Evolutionary conservation across 2,113 vertebrate species (phyloP).

Genomic region (Heteronetta atricapilla): DNA sequence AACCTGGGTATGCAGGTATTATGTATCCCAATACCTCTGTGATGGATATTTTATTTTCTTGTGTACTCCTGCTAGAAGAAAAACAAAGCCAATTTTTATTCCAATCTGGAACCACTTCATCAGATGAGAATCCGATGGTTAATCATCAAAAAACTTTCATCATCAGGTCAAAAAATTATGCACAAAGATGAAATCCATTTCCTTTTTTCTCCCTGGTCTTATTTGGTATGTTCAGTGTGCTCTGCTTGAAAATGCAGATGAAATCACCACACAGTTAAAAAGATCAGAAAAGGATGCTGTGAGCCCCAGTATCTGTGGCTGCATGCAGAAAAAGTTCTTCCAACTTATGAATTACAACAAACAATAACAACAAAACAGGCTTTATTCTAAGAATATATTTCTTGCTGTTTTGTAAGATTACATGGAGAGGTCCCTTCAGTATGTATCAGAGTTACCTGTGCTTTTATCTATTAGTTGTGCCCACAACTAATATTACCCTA

Average conservation of each 20-base stretch:
- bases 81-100: not conserved
- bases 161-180: not conserved
- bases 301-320: not conserved
- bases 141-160: not conserved
- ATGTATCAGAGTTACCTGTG: not conserved
- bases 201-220: not conserved
- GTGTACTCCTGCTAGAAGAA: not conserved
- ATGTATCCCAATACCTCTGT: not conserved
- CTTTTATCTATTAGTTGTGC: not conserved
- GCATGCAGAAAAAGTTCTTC: not conserved
- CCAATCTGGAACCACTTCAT: not conserved
- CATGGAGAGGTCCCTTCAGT: not conserved
- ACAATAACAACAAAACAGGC: not conserved
- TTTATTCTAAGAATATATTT: not conserved
- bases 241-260: not conserved
- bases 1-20: not conserved
- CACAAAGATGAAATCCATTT: not conserved
- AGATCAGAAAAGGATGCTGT: not conserved
- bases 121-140: not conserved
- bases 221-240: not conserved
- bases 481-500: too few relatives aligned
- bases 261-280: not conserved
- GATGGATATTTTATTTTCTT: not conserved
- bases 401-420: not conserved
- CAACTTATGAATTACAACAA: accelerated